These are phyloP conservation scores for Frankliniella fusca DNA, from an alignment of 2,888 invertebrate genomes.

Conservation along the genomic window DNA sequence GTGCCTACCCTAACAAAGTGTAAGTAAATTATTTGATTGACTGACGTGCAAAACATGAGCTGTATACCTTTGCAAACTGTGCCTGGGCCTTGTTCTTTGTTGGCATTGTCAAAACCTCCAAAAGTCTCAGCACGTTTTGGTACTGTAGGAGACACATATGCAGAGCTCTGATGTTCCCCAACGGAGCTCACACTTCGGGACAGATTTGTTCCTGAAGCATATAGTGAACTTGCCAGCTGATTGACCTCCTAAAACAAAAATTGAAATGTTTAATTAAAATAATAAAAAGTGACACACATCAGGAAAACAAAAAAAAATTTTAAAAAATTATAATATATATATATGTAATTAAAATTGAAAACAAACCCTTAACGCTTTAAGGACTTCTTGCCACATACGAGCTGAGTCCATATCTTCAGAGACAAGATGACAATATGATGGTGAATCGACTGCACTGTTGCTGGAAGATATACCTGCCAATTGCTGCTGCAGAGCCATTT, in stretches of 20 bases:
- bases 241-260: slow-evolving; percentile 61
- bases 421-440: slow-evolving; percentile 72
- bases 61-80: slow-evolving; percentile 37
- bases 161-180: slow-evolving; percentile 83
- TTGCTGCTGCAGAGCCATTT: slow-evolving; percentile 77
- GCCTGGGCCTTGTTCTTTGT: slow-evolving; percentile 44
- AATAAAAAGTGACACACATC: slow-evolving; percentile 41
- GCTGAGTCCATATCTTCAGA: slow-evolving; percentile 69
- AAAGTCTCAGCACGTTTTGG: slow-evolving; percentile 94
- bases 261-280: slow-evolving; percentile 17
- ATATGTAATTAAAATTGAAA: slow-evolving; percentile 29
- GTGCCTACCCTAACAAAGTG: too few relatives aligned
- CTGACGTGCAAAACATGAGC: too few relatives aligned
- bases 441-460: slow-evolving; percentile 56
- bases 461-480: slow-evolving; percentile 48
- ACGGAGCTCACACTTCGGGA: slow-evolving; percentile 90
- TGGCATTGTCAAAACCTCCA: slow-evolving; percentile 77
- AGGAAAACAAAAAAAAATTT: slow-evolving; percentile 32
- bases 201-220: slow-evolving; percentile 70
- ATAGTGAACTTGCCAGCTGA: slow-evolving; percentile 67
- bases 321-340: slow-evolving; percentile 29
- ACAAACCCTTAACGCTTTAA: slow-evolving; percentile 65
- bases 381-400: slow-evolving; percentile 78
- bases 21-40: too few relatives aligned
- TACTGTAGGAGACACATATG: slow-evolving; percentile 78